Evolutionary conservation across 2,113 vertebrate genomes (phyloP), one percentile per base, ranked within the genome.

Genomic region (Trachemys scripta): DNA sequence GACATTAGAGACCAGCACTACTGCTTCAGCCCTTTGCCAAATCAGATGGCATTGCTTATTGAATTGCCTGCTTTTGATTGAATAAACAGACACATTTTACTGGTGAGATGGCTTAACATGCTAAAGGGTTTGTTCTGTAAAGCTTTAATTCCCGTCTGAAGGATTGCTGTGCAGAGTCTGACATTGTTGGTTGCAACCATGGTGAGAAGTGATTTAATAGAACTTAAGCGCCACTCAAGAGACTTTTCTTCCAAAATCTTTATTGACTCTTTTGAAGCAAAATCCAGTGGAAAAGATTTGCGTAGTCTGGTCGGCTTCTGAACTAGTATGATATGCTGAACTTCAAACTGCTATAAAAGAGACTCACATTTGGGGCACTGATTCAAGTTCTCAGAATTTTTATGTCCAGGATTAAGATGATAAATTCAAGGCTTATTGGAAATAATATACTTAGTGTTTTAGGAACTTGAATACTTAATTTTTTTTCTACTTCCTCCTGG

Each of bases 131-230:
- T 95, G 95, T 93, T 96, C 10, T 94, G 78, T 83, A 89, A 79
- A 86, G 81, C 65, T 12, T 62, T 87, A 57, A 80, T 92, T 93
- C n/a, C 79, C 56, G 72, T 53, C 87, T 90, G 90, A 69, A 85
- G 89, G 76, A 57, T 87, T 5, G 4, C 42, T 17, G 49, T 53
- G 8, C 42, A 12, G 90, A 20, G 47, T 90, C 47, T 42, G 82
- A 12, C 31, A 8, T 13, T 81, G 49, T 49, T 72, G 87, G 13
- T 78, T 47, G 89, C 95, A 94, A 84, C 92, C 2, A 17, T 53
- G 79, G 82, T 88, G 91, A 96, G 75, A 82, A 57, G 42, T 51
- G 82, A 45, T 96, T 94, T 85, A 93, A 57, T 84, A 80, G 78
- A 85, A 88, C 11, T 87, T 82, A 88, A 79, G 10, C 65, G 88